These are phyloP conservation scores for Bombyx mandarina DNA, from an alignment of 1,140 invertebrate genomes.

Conservation along the genomic window DNA sequence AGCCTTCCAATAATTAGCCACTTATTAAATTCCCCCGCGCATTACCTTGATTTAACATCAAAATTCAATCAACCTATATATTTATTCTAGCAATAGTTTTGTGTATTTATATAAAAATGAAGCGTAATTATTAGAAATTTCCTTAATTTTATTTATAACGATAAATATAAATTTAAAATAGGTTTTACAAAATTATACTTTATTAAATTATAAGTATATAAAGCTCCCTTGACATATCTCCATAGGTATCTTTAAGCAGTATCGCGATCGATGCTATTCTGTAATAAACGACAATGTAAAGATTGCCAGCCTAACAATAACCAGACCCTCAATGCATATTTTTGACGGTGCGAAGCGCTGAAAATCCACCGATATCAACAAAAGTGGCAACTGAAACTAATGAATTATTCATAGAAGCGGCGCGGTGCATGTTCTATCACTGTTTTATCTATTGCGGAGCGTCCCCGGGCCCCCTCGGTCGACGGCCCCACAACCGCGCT, in stretches of 20 bases:
- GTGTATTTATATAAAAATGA: too few species aligned
- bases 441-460: slow-evolving; percentile 67
- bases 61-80: too few species aligned
- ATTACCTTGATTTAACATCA: too few species aligned
- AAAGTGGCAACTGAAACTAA: slow-evolving; percentile 70
- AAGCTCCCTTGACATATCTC: not conserved
- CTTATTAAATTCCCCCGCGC: too few species aligned
- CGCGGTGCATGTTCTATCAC: slow-evolving; percentile 70
- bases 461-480: slow-evolving; percentile 28
- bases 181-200: too few species aligned
- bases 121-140: too few species aligned
- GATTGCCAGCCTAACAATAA: slow-evolving; percentile 53
- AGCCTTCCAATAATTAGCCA: too few species aligned
- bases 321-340: slow-evolving; percentile 54
- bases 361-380: slow-evolving; percentile 68
- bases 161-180: too few species aligned
- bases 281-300: slow-evolving; percentile 39
- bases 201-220: not conserved
- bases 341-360: slow-evolving; percentile 64
- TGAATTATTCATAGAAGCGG: slow-evolving; percentile 67
- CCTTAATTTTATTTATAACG: too few species aligned
- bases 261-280: slow-evolving; percentile 8
- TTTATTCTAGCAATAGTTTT: too few species aligned
- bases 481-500: slow-evolving; percentile 36
- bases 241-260: not conserved